phyloP scores from a whole-genome alignment of 30 jellyfish, hydroid and myxozoan species.

The Nemopilema nomurai region DNA sequence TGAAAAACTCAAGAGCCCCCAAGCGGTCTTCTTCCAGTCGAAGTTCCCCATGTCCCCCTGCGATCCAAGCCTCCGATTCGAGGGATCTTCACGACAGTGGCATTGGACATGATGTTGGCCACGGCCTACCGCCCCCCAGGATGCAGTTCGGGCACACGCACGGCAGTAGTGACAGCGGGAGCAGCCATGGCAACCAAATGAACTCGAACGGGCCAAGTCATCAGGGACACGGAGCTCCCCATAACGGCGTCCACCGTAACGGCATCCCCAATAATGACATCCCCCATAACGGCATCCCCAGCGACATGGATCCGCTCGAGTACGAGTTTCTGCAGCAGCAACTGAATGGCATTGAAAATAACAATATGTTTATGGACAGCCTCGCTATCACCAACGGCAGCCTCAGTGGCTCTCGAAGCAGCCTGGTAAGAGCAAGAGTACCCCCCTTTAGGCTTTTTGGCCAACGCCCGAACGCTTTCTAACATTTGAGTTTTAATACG shows the following conservation, averaged over 20 bases:
- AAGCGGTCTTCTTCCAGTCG: background rate
- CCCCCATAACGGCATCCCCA: constrained; percentile 31
- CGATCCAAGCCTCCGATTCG: constrained; percentile 21
- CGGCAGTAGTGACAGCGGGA: constrained; percentile 31
- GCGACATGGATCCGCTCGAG: constrained; percentile 86
- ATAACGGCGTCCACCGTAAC: background rate
- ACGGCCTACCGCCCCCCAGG: constrained; percentile 8
- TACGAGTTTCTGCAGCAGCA: constrained; percentile 72
- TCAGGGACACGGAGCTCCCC: background rate
- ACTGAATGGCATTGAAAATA: constrained; percentile 14
- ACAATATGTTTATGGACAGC: constrained; percentile 42
- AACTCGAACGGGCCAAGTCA: background rate
- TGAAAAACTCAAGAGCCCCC: background rate
- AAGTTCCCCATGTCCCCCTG: constrained; percentile 33
- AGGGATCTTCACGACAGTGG: constrained; percentile 65
- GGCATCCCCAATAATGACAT: background rate
- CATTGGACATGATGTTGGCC: constrained; percentile 48
- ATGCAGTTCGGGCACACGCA: background rate
- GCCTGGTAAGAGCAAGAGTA: constrained; percentile 90
- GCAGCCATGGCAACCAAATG: constrained; percentile 44
- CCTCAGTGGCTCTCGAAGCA: constrained; percentile 65
- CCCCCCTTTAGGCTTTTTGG: too few species aligned
- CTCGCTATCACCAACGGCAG: constrained; percentile 24
- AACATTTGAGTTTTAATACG: too few species aligned
- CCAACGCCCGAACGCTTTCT: too few species aligned